These are phyloP conservation scores for Agriotes lineatus DNA, from an alignment of 2,888 invertebrate genomes.

Conservation along the genomic window DNA sequence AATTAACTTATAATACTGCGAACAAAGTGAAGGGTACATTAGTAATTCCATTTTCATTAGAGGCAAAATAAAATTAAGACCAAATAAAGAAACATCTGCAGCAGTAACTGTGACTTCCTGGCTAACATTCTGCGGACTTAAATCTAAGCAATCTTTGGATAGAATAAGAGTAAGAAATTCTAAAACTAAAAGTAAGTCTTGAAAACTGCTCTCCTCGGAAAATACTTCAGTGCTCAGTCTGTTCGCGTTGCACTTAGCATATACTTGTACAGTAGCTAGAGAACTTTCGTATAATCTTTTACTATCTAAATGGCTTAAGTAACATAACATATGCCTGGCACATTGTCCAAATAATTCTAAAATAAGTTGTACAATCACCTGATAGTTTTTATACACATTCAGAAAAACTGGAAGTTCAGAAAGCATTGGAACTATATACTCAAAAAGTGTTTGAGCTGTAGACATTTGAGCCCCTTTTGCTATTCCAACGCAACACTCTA, in stretches of 20 bases:
- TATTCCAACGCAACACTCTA: conserved; percentile 82
- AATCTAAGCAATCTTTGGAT: conserved; percentile 64
- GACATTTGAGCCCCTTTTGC: conserved; percentile 72
- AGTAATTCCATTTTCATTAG: conserved; percentile 79
- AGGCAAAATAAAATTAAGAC: conserved; percentile 79
- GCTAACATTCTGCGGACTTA: conserved; percentile 53
- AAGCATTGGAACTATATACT: conserved; percentile 74
- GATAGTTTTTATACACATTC: conserved; percentile 83
- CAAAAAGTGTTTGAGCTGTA: conserved; percentile 68
- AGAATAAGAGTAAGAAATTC: conserved; percentile 73
- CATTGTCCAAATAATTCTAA: conserved; percentile 80
- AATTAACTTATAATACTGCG: conserved; percentile 74
- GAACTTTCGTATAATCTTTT: conserved; percentile 77
- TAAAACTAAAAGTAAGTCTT: conserved; percentile 85
- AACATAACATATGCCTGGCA: conserved; percentile 78
- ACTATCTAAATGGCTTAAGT: conserved; percentile 71
- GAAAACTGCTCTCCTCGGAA: conserved; percentile 80
- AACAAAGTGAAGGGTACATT: conserved; percentile 77
- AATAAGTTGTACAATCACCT: conserved; percentile 81
- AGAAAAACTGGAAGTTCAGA: conserved; percentile 78
- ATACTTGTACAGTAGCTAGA: conserved; percentile 77
- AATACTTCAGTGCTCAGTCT: conserved; percentile 73
- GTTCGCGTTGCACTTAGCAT: conserved; percentile 75
- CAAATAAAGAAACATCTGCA: conserved; percentile 76
- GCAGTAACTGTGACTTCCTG: conserved; percentile 64